Percentiles rank a stretch among this genome's conserved stretches.
Conservation (phyloP, 2,113 vertebrate genomes). For the Caloenas nicobarica region DNA sequence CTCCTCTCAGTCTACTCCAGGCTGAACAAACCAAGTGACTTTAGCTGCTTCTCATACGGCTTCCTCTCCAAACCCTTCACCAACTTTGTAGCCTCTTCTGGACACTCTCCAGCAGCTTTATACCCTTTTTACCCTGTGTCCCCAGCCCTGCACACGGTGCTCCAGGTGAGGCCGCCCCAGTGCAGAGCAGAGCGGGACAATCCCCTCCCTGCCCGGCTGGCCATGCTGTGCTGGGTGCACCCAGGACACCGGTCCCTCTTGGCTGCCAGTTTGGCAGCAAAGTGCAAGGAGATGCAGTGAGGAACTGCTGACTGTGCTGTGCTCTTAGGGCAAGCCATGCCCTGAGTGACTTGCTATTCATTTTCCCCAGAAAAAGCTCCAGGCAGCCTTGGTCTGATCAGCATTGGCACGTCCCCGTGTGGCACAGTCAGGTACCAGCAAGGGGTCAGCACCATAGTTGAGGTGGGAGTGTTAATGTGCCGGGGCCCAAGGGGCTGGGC, state of each 20-base stretch:
- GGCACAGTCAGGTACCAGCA: fast-evolving
- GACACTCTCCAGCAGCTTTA: too few relatives aligned
- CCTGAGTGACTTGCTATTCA: fast-evolving
- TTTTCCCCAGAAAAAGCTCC: not conserved
- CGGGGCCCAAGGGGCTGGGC: not conserved
- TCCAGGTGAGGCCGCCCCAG: too few relatives aligned
- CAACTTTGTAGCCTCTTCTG: too few relatives aligned
- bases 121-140: too few relatives aligned
- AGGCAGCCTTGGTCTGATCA: not conserved
- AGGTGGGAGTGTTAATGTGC: not conserved
- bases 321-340: fast-evolving
- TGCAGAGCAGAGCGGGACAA: too few relatives aligned
- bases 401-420: not conserved
- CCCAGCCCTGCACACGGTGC: too few relatives aligned
- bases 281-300: not conserved
- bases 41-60: too few relatives aligned
- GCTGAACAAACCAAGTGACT: too few relatives aligned
- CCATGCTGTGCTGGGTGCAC: too few relatives aligned
- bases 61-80: too few relatives aligned
- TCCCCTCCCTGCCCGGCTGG: too few relatives aligned
- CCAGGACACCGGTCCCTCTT: not conserved
- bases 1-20: too few relatives aligned
- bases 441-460: not conserved
- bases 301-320: not conserved
- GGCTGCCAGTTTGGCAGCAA: not conserved